These are phyloP conservation scores for Plutomurus gul DNA, from an alignment of 1,140 invertebrate genomes.

Conservation along the genomic window DNA sequence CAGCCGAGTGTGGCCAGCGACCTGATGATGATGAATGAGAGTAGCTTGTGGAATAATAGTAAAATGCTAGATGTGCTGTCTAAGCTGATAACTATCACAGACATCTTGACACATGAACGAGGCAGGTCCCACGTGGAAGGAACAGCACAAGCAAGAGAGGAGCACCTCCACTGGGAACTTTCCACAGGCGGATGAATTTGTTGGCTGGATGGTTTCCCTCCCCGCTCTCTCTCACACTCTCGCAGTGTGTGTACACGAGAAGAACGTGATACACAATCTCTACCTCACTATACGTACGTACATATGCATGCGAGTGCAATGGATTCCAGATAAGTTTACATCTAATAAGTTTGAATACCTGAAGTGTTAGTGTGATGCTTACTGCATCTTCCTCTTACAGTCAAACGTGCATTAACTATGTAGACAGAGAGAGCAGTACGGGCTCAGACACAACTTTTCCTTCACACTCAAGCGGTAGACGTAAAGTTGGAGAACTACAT, in stretches of 20 bases:
- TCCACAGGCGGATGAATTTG: not conserved
- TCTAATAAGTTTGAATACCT: too few species aligned
- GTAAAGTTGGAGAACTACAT: too few species aligned
- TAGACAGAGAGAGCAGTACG: too few species aligned
- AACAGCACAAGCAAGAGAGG: not conserved
- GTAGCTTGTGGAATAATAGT: constrained; percentile 10
- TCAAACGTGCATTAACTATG: too few species aligned
- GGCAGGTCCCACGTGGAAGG: constrained; percentile 14
- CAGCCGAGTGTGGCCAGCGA: constrained; percentile 13
- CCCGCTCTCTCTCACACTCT: not conserved
- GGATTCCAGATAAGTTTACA: too few species aligned
- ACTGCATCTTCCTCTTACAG: too few species aligned
- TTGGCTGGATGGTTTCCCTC: not conserved
- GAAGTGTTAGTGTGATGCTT: too few species aligned
- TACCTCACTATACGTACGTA: not conserved
- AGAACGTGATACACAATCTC: not conserved
- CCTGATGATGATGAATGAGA: constrained; percentile 24
- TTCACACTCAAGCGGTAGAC: too few species aligned
- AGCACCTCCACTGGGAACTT: constrained; percentile 26
- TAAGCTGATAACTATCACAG: constrained; percentile 29
- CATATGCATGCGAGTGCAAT: not conserved
- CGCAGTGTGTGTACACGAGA: not conserved
- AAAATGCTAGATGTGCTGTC: constrained; percentile 20
- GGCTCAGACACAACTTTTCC: too few species aligned
- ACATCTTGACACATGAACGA: constrained; percentile 22